A percentile compares a stretch with the other conserved stretches of the same genome.
phyloP scores from a whole-genome alignment of 2,113 vertebrate species.

The Callionymus lyra region DNA sequence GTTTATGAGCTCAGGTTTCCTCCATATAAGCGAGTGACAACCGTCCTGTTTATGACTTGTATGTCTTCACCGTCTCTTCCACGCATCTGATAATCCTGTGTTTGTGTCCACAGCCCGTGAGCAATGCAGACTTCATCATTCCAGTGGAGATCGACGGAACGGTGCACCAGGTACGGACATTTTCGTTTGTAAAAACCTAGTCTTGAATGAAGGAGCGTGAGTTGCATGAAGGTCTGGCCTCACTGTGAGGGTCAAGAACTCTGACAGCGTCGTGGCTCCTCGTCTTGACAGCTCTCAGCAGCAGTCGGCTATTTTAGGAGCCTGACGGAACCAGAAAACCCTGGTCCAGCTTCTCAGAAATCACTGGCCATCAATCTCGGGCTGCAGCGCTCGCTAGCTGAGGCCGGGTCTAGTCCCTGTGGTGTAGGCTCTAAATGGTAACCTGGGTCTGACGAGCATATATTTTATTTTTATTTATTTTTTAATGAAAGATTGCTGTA shows the following conservation, averaged over 20 bases:
- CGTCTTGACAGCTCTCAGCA: slow-evolving; percentile 59
- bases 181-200: too few species aligned
- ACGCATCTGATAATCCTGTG: slow-evolving; percentile 1
- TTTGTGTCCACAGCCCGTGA: slow-evolving; percentile 72
- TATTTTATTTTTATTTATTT: too few species aligned
- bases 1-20: too few species aligned
- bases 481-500: too few species aligned
- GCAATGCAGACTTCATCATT: slow-evolving; percentile 91
- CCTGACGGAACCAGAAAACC: slow-evolving; percentile 54
- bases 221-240: too few species aligned
- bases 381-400: slow-evolving; percentile 18
- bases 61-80: too few species aligned
- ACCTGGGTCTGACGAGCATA: slow-evolving; percentile 22
- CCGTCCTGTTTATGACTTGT: too few species aligned
- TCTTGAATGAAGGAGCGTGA: too few species aligned
- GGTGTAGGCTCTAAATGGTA: slow-evolving; percentile 31
- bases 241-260: neutral
- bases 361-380: slow-evolving; percentile 51
- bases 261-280: slow-evolving; percentile 45
- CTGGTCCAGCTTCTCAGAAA: slow-evolving; percentile 60
- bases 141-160: slow-evolving; percentile 88
- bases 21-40: too few species aligned
- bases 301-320: slow-evolving; percentile 64
- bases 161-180: slow-evolving; percentile 77
- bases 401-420: slow-evolving; percentile 20